Conservation (phyloP, 2,113 vertebrate species). For the Alethe castanea region DNA sequence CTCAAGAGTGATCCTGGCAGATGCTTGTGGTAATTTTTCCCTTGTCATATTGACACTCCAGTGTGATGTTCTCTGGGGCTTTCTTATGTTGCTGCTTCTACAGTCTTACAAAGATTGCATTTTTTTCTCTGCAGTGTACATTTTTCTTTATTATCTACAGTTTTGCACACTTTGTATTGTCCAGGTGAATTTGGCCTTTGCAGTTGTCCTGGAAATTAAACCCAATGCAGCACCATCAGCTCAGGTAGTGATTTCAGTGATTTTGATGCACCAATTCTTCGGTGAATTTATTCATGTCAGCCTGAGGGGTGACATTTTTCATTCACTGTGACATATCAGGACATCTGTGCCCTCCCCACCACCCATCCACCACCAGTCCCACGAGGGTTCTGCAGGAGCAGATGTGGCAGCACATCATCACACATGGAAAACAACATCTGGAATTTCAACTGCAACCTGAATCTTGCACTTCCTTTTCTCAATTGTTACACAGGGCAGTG, state of each 20-base stretch:
- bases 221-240: not conserved
- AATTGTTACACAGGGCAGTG: not conserved
- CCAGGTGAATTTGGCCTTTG: not conserved
- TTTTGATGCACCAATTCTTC: not conserved
- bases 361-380: not conserved
- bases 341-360: slow-evolving; percentile 6
- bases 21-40: not conserved
- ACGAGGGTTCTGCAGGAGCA: not conserved
- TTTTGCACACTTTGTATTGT: not conserved
- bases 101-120: not conserved
- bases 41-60: not conserved
- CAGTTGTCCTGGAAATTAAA: not conserved
- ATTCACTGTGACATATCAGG: not conserved
- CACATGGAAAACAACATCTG: slow-evolving; percentile 6
- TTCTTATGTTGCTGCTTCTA: not conserved
- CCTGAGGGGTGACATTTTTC: not conserved
- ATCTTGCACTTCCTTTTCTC: slow-evolving; percentile 30
- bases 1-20: not conserved
- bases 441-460: not conserved
- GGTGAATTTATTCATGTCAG: not conserved
- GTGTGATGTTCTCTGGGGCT: not conserved
- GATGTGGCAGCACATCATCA: not conserved
- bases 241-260: not conserved
- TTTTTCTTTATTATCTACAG: not conserved
- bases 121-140: not conserved